Base-by-base conservation (phyloP, 2,888 invertebrate genomes). In the Amphipyra tragopoginis region DNA sequence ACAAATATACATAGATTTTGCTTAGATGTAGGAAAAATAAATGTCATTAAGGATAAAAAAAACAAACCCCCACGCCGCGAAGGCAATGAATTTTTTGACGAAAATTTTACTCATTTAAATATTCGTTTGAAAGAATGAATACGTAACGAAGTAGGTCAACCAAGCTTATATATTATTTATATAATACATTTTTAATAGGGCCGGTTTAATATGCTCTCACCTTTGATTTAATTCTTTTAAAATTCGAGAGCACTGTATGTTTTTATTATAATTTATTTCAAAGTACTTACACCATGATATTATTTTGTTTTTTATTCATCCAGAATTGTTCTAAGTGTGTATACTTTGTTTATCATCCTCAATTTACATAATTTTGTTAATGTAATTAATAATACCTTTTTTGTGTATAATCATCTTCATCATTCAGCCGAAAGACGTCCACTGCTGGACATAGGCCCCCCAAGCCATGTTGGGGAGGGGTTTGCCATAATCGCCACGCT, bases 81-180 rank as follows among this genome's bases (percentile, higher is more conserved):
- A 65, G 67, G 26, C 61, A 56, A 47, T 70, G 65, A 65, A 60
- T 65, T 56, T 2, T 50, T 52, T 64, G 53, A 62, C 48, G 48
- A 39, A 52, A 66, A 61, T 59, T 69, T 62, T 45, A 65, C 54
- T 55, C 54, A 45, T 65, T 75, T 58, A 44, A 64, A 76, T 64
- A 62, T 60, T 74, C 58, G 21, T 66, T 59, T 59, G 14, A 43
- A 65, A 52, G 45, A 55, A 71, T 68, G 62, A 71, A 73, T 71
- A 65, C 51, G 56, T 62, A 69, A 62, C 45, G 59, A 76, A 66
- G 52, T 76, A 60, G 77, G 75, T 65, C 74, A 67, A 54, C 60
- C 43, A 29, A 29, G 40, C 63, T 55, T 42, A 53, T 33, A 58
- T 62, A 63, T 62, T 62, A 65, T 62, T 67, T 62, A 77, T 49